Evolutionary conservation across 1,140 invertebrate species (phyloP), one percentile per base, ranked within the genome.

Genomic region (Drosophila athabasca): DNA sequence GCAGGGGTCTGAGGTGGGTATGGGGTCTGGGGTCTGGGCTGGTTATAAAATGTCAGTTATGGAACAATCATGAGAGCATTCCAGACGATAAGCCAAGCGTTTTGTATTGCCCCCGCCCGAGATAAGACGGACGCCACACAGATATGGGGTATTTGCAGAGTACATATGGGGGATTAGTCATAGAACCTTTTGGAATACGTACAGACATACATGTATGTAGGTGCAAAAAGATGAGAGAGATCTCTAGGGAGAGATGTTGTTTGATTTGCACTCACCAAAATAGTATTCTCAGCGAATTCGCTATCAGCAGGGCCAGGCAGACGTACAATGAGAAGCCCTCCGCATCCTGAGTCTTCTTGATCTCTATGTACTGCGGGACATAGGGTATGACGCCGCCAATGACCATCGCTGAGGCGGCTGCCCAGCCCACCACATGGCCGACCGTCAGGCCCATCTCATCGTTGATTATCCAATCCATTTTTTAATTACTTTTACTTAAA

Each of bases 241-340:
- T n/a, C n/a, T n/a, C n/a, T n/a, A n/a, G n/a, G n/a, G n/a, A n/a
- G n/a, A n/a, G n/a, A 26, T 26, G 17, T 26, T 26, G 0, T 15
- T 43, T 13, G 1, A 39, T 17, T 13, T 1, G 24, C 1, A 94
- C 95, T 94, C 94, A 99, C 99, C 99, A 99, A 94, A 99, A 99
- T 62, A 99, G 93, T 91, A 99, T 99, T 79, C 99, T 95, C 48
- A 99, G 93, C 57, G 97, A 99, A 91, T 99, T 99, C 43, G 99
- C 98, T 90, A 99, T 94, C 35, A 99, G 93, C 19, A 99, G 94
- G 3, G 97, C 96, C 39, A 99, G 93, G 91, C 99, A 99, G 43
- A 99, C 99, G 91, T 98, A 97, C 4, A 98, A 93, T 0, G 98
- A 99, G 93, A 99, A 99, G 4, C 99, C 99, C 83, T 97, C 97